Conservation (phyloP, 2,113 vertebrate species). For the Deroptyus accipitrinus region DNA sequence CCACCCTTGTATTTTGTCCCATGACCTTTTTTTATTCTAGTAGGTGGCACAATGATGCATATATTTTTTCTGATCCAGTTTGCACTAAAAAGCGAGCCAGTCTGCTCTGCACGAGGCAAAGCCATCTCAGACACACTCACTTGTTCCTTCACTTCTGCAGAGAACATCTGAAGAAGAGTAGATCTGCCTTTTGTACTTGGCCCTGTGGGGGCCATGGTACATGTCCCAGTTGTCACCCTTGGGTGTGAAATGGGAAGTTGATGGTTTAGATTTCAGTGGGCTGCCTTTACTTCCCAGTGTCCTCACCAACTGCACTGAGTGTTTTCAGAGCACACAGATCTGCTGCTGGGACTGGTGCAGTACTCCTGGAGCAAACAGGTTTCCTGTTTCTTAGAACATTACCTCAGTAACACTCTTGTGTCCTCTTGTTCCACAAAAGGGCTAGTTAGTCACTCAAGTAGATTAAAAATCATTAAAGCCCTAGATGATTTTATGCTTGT, state of each 20-base stretch:
- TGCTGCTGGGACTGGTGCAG: not conserved
- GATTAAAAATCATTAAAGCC: not conserved
- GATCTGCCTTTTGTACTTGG: not conserved
- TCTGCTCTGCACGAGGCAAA: not conserved
- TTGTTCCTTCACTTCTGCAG: not conserved
- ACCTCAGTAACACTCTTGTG: not conserved
- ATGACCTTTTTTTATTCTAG: not conserved
- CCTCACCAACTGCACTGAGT: fast-evolving
- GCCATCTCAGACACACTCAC: not conserved
- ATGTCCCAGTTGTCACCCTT: not conserved
- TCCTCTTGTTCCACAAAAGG: not conserved
- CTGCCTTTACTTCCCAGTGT: not conserved
- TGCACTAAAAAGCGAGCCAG: not conserved
- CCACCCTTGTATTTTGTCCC: not conserved
- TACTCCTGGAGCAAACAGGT: not conserved
- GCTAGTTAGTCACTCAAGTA: not conserved
- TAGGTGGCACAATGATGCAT: not conserved
- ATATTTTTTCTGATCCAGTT: not conserved
- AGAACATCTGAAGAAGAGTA: not conserved
- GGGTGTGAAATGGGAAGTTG: not conserved
- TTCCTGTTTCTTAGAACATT: not conserved
- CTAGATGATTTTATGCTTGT: not conserved
- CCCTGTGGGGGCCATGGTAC: not conserved
- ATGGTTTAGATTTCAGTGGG: not conserved
- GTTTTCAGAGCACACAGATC: not conserved